Evolutionary conservation across 2,113 vertebrate genomes (phyloP).

Genomic region (Oxygymnocypris stewartii): DNA sequence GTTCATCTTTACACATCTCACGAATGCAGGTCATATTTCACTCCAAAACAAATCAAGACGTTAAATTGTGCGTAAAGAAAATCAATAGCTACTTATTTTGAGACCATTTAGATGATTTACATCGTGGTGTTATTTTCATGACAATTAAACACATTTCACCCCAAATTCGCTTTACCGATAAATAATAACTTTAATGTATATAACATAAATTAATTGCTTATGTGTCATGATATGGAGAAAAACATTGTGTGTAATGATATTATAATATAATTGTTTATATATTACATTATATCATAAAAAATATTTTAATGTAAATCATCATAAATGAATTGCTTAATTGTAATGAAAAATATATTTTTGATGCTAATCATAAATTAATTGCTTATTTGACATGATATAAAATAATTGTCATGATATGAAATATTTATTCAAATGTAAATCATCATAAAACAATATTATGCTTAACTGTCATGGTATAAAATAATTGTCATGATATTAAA

Average conservation of each 20-base stretch:
- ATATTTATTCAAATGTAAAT: too few species aligned
- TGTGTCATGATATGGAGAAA: too few species aligned
- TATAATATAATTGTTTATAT: neutral
- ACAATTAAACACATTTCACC: neutral
- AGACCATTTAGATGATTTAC: neutral
- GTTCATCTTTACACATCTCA: slow-evolving; percentile 3
- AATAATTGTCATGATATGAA: too few species aligned
- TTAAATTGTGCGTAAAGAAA: neutral
- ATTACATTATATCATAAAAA: neutral
- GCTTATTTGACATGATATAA: neutral
- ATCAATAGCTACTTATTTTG: neutral
- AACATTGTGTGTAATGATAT: too few species aligned
- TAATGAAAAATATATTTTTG: neutral
- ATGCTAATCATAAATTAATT: neutral
- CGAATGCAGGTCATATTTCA: neutral
- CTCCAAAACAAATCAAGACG: neutral
- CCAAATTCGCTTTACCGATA: neutral
- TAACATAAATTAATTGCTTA: too few species aligned
- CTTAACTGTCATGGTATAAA: neutral
- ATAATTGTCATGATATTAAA: too few species aligned
- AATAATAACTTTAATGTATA: too few species aligned
- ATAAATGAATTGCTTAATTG: neutral
- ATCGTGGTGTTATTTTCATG: neutral
- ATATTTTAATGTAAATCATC: neutral
- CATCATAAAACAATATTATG: too few species aligned